These are phyloP conservation scores for Vireo griseus DNA, from an alignment of 2,797 vertebrate species.

Conservation along the genomic window DNA sequence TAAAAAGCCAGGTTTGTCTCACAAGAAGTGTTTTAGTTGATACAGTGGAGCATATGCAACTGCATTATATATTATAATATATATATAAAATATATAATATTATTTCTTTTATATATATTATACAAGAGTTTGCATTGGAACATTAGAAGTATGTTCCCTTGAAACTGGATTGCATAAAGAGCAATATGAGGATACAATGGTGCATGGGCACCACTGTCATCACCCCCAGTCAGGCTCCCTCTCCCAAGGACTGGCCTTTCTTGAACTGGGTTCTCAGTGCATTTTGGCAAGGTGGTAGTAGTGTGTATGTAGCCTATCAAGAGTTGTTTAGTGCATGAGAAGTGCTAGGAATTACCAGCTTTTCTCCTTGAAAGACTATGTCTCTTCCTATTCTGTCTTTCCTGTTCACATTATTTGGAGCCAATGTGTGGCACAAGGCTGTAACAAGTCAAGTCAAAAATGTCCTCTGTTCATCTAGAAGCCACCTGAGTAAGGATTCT, in stretches of 20 bases:
- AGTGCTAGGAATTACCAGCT: background rate
- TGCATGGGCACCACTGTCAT: background rate
- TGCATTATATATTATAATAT: no score
- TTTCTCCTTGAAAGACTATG: background rate
- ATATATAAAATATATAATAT: no score
- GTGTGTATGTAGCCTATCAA: background rate
- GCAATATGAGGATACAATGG: background rate
- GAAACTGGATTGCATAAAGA: background rate
- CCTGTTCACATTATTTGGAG: background rate
- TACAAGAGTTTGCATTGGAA: background rate
- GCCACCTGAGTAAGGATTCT: background rate
- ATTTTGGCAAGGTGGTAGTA: background rate
- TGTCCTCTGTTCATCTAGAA: background rate
- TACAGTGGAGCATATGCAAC: background rate
- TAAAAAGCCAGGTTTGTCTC: background rate
- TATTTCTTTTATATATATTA: no score
- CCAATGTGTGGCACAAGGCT: background rate
- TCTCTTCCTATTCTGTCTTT: background rate
- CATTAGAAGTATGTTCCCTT: background rate
- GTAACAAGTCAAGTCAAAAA: background rate
- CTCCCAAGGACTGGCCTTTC: background rate
- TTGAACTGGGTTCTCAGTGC: background rate
- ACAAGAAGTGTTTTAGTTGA: background rate
- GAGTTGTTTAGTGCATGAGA: background rate
- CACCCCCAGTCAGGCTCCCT: background rate